Percentiles rank a stretch among this genome's conserved stretches.
These are phyloP conservation scores for Haemorhous mexicanus DNA, from an alignment of 2,113 vertebrate genomes.

Conservation along the genomic window DNA sequence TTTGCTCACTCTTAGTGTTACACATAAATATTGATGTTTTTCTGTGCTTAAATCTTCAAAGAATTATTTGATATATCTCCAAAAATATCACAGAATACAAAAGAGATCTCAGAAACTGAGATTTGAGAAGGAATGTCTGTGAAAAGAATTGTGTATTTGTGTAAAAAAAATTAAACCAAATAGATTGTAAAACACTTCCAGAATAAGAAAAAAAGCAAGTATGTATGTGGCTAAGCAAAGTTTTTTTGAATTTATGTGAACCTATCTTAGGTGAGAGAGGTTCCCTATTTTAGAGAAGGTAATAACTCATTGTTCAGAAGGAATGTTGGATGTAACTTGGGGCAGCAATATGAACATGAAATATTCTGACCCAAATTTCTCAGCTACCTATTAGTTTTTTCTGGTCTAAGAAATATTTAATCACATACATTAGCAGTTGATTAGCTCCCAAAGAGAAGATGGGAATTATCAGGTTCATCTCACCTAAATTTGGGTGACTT, in stretches of 20 bases:
- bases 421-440: neutral
- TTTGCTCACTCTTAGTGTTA: slow-evolving; percentile 9
- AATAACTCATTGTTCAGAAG: neutral
- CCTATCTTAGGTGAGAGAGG: neutral
- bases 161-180: neutral
- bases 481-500: neutral
- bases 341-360: neutral
- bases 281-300: neutral
- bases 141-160: neutral
- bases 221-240: neutral
- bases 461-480: neutral
- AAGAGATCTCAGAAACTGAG: neutral
- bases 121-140: neutral
- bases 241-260: neutral
- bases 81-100: neutral
- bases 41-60: slow-evolving; percentile 17
- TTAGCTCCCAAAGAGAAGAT: neutral
- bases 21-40: slow-evolving; percentile 36
- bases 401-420: neutral
- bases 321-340: neutral
- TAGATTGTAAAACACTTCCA: neutral
- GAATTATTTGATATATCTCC: neutral
- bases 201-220: neutral
- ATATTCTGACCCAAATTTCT: neutral
- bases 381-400: neutral